Evolutionary conservation across 2,113 vertebrate species (phyloP).

Genomic region (Mus spicilegus): DNA sequence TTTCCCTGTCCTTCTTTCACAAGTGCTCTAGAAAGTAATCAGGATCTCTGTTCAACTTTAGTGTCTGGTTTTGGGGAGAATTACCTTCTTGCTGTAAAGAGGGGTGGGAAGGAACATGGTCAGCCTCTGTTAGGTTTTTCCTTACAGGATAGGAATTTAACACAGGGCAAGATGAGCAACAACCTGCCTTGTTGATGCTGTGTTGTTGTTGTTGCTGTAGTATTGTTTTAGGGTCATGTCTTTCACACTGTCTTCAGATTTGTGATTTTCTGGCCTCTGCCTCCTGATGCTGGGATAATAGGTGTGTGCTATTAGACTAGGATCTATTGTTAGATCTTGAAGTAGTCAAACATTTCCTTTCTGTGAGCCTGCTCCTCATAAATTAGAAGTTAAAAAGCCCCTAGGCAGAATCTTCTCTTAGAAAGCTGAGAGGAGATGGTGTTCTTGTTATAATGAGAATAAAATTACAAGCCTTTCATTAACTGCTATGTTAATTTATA

Average conservation of each 20-base stretch:
- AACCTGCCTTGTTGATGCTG: neutral
- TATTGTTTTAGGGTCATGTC: neutral
- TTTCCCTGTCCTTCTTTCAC: slow-evolving; percentile 21
- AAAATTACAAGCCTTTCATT: neutral
- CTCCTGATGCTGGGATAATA: neutral
- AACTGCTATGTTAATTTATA: neutral
- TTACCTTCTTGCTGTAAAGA: neutral
- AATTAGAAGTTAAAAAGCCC: neutral
- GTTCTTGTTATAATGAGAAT: slow-evolving; percentile 1
- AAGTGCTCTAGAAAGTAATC: neutral
- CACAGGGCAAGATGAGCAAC: neutral
- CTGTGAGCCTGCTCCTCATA: neutral
- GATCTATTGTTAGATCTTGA: neutral
- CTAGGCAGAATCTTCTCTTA: neutral
- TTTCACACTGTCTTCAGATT: neutral
- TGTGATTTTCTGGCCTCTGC: neutral
- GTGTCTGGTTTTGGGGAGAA: neutral
- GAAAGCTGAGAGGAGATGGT: neutral
- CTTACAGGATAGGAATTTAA: neutral
- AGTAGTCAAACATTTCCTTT: neutral
- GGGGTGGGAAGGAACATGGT: neutral
- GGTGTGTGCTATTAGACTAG: neutral
- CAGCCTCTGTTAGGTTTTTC: neutral
- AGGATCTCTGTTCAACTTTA: neutral
- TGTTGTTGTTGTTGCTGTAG: neutral